Evolutionary conservation across 2,797 vertebrate genomes (phyloP), one percentile per base, ranked within the genome.

Genomic region (Euphonia xanthogaster): DNA sequence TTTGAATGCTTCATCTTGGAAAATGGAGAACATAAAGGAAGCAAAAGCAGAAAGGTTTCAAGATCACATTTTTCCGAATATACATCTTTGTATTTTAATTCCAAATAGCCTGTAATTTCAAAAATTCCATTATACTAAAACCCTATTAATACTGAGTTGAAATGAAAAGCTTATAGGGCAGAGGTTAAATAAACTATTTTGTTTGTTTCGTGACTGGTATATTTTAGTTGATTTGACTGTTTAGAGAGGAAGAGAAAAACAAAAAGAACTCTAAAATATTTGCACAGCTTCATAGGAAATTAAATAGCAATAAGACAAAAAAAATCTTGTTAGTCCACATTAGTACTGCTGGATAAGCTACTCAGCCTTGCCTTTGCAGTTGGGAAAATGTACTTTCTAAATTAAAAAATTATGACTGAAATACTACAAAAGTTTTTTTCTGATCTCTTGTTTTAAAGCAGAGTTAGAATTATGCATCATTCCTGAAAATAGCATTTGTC

Each of bases 101-200:
- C 63, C 74, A 60, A 66, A 73, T 81, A 85, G 33, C 28, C 48
- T 79, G 51, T 73, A 87, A 89, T 92, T 94, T 91, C 48, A 87
- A 91, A 91, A 93, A 93, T 70, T 91, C 80, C 78, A 79, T 93
- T 96, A 39, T 45, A 60, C 19, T 87, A 79, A 95, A 91, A 2
- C 53, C 40, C 27, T 63, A 53, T 62, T 94, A 96, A 91, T 85
- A 76, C 48, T 63, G 40, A 70, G 84, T 70, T 87, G 71, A 93
- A 93, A 91, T 73, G 23, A 74, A 84, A 93, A 86, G 58, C 67
- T 86, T 90, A 48, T 31, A 79, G 67, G 63, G 51, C 40, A 95
- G 74, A 82, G 67, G 63, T 95, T 92, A 93, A 95, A 85, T 70
- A 85, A 94, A 89, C 62, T 75, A 9, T 85, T 93, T 87, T 81